A percentile compares a stretch with the other conserved stretches of the same genome.
Conservation (phyloP, 2,888 invertebrate species). For the Melangyna quadrimaculata region DNA sequence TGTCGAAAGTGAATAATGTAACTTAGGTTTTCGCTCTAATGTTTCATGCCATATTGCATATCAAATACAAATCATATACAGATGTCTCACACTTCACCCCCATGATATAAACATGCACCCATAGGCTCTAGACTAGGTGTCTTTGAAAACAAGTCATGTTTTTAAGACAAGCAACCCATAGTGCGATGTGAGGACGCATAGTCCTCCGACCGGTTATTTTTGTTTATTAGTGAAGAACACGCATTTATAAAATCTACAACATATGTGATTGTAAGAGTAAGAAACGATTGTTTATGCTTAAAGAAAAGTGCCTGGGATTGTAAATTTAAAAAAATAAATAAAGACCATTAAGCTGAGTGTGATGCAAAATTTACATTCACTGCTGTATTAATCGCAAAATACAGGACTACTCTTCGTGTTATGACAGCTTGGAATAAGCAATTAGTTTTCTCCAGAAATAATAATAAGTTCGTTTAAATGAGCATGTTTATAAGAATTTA, state of each 20-base stretch:
- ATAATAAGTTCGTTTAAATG: neutral
- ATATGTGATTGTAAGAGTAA: neutral
- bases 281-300: slow-evolving; percentile 34
- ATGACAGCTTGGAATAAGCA: neutral
- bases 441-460: neutral
- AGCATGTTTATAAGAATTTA: neutral
- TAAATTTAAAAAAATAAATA: slow-evolving; percentile 46
- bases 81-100: too few species aligned
- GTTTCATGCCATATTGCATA: too few species aligned
- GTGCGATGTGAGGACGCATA: neutral
- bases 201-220: neutral
- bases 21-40: too few species aligned
- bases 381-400: neutral
- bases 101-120: too few species aligned
- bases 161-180: neutral
- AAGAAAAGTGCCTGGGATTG: slow-evolving; percentile 21
- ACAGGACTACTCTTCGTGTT: neutral
- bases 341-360: neutral
- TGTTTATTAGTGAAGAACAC: slow-evolving; percentile 42
- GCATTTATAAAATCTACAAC: too few species aligned
- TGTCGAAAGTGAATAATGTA: too few species aligned
- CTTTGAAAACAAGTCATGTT: too few species aligned
- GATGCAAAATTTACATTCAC: neutral
- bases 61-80: too few species aligned
- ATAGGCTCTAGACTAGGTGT: too few species aligned